Evolutionary conservation across 2,797 vertebrate genomes (phyloP), one percentile per base, ranked within the genome.

Genomic region (Melanotaenia parkinsoni): DNA sequence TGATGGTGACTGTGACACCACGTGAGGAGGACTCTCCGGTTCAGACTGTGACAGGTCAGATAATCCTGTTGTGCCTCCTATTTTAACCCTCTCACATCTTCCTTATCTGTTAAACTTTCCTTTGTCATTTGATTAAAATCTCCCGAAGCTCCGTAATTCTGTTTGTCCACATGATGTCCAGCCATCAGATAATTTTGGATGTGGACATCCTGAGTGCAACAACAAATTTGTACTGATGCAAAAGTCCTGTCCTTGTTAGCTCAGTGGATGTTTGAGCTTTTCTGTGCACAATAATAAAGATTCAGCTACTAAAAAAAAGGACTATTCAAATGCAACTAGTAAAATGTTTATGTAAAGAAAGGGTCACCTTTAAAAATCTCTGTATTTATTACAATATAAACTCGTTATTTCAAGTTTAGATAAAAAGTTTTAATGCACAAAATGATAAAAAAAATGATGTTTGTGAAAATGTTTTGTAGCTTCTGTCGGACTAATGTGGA

Each of bases 1-100:
- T 62, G 0, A 84, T 81, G 61, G 70, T 84, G 60, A 79, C 43
- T 11, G 68, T 77, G 74, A 66, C 26, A 4, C 72, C 83, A 50
- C 30, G 4, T 11, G 67, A 70, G 28, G 67, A 70, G 28, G 67
- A 79, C 56, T 20, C 60, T 0, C 8, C 59, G 1, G 33, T 58
- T 71, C 74, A 66, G 54, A 40, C 67, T 1, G 33, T 50, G 40
- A 69, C 76, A 86, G 84, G 82, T 88, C 57, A 72, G 88, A 68
- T 12, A 2, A 18, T 58, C n/a, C 20, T 54, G 47, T 57, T 61
- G 47, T 59, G 3, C 1, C 28, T 65, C 33, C 38, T 1, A 0
- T 0, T 24, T 33, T 50, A 50, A n/a, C 3, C 14, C 2, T 24
- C 33, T 33, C 2, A 37, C 0, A 11, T 43, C 38, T 43, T 38